A percentile compares a stretch with the other conserved stretches of the same genome.
Conservation (phyloP, 2,797 vertebrate species). For the Rhinogobio ventralis region DNA sequence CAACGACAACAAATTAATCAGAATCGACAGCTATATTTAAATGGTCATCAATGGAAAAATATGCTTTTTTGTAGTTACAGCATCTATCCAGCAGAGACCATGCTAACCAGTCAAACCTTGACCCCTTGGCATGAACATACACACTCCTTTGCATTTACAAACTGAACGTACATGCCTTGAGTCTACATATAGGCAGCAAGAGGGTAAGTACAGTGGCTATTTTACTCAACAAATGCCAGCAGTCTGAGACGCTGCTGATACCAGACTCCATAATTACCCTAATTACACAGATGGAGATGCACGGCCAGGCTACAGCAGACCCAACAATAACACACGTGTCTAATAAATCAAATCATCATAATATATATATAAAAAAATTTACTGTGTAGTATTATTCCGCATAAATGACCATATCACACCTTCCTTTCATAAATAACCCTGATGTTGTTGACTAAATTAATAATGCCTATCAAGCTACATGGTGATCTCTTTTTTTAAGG, state of each 20-base stretch:
- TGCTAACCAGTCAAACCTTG: not conserved
- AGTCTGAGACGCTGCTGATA: slow-evolving; percentile 35
- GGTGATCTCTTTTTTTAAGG: not conserved
- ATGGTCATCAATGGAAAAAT: not conserved
- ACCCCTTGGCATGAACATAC: not conserved
- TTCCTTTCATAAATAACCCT: slow-evolving; percentile 17
- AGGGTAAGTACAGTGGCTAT: slow-evolving; percentile 21
- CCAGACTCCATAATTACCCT: slow-evolving; percentile 55
- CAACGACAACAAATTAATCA: not conserved
- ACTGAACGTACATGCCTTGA: not conserved
- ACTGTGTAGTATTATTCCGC: not conserved
- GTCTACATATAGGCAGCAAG: slow-evolving; percentile 22
- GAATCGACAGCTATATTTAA: not conserved
- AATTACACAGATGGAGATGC: slow-evolving; percentile 56
- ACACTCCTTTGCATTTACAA: not conserved
- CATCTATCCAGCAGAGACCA: not conserved
- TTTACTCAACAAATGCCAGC: slow-evolving; percentile 51
- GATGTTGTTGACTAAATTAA: not conserved
- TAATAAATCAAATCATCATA: slow-evolving; percentile 8
- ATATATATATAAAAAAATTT: not conserved
- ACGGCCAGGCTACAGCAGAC: slow-evolving; percentile 47
- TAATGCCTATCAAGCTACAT: not conserved
- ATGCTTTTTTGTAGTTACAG: not conserved
- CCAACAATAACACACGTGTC: slow-evolving; percentile 47
- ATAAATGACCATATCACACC: not conserved